phyloP scores from a whole-genome alignment of 2,797 vertebrate species.

The Podarcis lilfordi region DNA sequence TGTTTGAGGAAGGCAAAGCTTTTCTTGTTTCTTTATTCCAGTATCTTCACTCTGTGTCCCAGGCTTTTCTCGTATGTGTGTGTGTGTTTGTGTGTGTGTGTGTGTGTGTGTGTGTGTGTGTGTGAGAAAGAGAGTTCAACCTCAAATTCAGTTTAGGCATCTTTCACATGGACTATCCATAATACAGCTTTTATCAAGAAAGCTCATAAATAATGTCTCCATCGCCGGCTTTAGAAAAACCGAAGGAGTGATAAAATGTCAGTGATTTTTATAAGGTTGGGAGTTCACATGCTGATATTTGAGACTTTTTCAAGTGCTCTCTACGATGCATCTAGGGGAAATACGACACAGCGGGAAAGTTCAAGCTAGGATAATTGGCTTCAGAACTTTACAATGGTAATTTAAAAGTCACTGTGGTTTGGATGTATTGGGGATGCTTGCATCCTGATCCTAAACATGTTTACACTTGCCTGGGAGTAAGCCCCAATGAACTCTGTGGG shows the following conservation, averaged over 20 bases:
- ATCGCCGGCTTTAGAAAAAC: slow-evolving; percentile 35
- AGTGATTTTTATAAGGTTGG: slow-evolving; percentile 31
- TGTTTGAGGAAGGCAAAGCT: slow-evolving; percentile 37
- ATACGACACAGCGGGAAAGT: background rate
- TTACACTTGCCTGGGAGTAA: background rate
- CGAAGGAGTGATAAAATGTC: slow-evolving; percentile 51
- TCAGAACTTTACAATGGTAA: background rate
- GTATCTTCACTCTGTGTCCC: background rate
- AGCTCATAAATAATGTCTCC: slow-evolving; percentile 23
- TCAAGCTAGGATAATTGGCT: background rate
- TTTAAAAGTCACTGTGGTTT: background rate
- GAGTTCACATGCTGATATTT: background rate
- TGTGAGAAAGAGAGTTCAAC: background rate
- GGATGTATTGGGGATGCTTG: background rate
- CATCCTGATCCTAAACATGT: background rate
- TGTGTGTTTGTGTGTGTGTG: no score
- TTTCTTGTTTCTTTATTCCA: slow-evolving; percentile 13
- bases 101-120: no score
- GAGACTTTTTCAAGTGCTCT: background rate
- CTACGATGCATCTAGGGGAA: background rate
- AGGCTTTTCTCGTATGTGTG: background rate
- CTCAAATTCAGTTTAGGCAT: background rate
- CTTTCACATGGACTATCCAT: background rate
- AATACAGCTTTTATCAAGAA: slow-evolving; percentile 34
- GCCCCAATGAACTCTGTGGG: background rate